Percentiles rank a stretch among this genome's conserved stretches.
These are phyloP conservation scores for Rhopalosiphum nymphaeae DNA, from an alignment of 2,888 invertebrate species.

Conservation along the genomic window DNA sequence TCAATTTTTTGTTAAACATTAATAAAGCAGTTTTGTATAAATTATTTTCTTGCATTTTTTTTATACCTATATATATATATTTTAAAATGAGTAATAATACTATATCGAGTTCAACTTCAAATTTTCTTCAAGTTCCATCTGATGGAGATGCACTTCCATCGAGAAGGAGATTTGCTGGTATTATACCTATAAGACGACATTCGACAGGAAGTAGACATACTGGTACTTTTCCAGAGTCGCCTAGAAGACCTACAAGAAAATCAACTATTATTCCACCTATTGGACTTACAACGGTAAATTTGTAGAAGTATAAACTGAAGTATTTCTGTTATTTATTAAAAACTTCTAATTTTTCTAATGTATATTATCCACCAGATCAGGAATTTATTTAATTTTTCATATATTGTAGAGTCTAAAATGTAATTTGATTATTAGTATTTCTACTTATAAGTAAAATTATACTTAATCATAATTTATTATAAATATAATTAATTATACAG, in stretches of 20 bases:
- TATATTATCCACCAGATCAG: neutral
- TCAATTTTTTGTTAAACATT: slow-evolving; percentile 40
- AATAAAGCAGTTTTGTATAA: slow-evolving; percentile 54
- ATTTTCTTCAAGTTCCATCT: slow-evolving; percentile 56
- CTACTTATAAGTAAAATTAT: neutral
- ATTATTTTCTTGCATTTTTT: slow-evolving; percentile 30
- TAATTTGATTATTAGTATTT: neutral
- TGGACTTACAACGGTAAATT: slow-evolving; percentile 50
- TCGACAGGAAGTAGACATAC: slow-evolving; percentile 60
- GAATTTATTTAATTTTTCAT: neutral
- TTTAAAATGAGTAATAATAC: slow-evolving; percentile 52
- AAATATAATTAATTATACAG: too few relatives aligned
- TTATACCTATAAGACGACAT: slow-evolving; percentile 59
- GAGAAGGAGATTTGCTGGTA: slow-evolving; percentile 53
- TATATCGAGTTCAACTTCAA: slow-evolving; percentile 21
- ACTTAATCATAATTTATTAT: too few relatives aligned
- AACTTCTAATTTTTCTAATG: neutral
- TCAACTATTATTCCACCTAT: slow-evolving; percentile 64
- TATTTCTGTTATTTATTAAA: neutral
- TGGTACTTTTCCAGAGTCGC: slow-evolving; percentile 42
- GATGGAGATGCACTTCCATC: slow-evolving; percentile 46
- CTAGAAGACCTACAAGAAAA: slow-evolving; percentile 63
- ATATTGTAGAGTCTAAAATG: neutral
- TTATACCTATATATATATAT: neutral
- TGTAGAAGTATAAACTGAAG: neutral